Conservation (phyloP, 2,113 vertebrate species). For the Falcunculus frontatus region DNA sequence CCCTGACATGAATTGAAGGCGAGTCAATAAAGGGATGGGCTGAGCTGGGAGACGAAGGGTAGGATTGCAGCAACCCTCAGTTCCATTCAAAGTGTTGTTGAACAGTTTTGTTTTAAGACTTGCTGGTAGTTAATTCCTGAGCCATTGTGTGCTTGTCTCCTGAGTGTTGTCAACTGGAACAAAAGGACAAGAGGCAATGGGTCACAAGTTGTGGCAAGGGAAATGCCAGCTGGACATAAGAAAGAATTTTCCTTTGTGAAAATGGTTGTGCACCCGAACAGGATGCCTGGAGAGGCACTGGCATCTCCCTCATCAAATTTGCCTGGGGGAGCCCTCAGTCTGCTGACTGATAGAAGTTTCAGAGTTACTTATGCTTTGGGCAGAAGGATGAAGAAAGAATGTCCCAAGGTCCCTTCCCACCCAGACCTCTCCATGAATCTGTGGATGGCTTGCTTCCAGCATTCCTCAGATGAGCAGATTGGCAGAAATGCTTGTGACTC, state of each 20-base stretch:
- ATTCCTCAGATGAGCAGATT: not conserved
- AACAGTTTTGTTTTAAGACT: not conserved
- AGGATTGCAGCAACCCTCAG: not conserved
- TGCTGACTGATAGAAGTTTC: not conserved
- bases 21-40: not conserved
- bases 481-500: not conserved
- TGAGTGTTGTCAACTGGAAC: not conserved
- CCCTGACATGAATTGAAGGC: not conserved
- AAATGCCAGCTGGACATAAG: not conserved
- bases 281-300: not conserved
- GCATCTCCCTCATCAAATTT: not conserved
- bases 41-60: not conserved
- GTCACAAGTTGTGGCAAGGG: not conserved
- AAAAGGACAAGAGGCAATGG: not conserved
- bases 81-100: not conserved
- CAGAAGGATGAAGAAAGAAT: not conserved
- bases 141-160: not conserved
- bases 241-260: not conserved
- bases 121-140: not conserved
- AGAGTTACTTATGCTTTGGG: not conserved
- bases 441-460: not conserved
- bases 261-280: not conserved
- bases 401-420: not conserved
- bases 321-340: not conserved
- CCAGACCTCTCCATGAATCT: not conserved